Evolutionary conservation across 2,113 vertebrate genomes (phyloP), one percentile per base, ranked within the genome.

Genomic region (Rana temporaria): DNA sequence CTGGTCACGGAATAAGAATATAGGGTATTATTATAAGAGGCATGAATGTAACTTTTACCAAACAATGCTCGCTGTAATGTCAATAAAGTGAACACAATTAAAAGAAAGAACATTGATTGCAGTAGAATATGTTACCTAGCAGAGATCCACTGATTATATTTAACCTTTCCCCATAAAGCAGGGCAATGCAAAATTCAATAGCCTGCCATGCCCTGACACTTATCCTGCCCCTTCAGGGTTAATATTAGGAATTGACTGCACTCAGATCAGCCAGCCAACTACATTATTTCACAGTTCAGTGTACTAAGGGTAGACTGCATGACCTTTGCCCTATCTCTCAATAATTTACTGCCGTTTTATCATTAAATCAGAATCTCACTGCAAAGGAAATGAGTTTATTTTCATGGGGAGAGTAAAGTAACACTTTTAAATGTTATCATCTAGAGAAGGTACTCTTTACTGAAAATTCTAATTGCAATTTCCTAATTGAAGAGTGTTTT

Each of bases 341-440:
- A 91, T 89, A 93, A 91, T 92, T 91, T 91, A 87, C 90, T 88
- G 73, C 87, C 85, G 85, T 91, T 92, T 92, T 90, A 90, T 90
- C 87, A 90, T 93, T 90, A 92, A 93, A 90, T 93, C 85, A 87
- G 85, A 86, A 89, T 89, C 86, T 89, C 90, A 91, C 92, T 90
- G 87, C 82, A 87, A 91, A 90, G 88, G 88, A 91, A 91, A 91
- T 85, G 4, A 87, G 74, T 86, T 52, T 85, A 79, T 91, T 90
- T 85, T 85, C 56, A 1, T 77, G 0, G 0, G 22, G 60, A 85
- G 67, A 85, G 57, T 66, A 83, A 83, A 88, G 85, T 79, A 84
- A 71, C 85, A 74, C 12, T 0, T 1, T 81, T 88, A 89, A 30
- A 89, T 88, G 87, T 85, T 88, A 87, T 90, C 84, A 87, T 84